phyloP scores from a whole-genome alignment of 2,113 vertebrate genomes.

The Notiomystis cincta region DNA sequence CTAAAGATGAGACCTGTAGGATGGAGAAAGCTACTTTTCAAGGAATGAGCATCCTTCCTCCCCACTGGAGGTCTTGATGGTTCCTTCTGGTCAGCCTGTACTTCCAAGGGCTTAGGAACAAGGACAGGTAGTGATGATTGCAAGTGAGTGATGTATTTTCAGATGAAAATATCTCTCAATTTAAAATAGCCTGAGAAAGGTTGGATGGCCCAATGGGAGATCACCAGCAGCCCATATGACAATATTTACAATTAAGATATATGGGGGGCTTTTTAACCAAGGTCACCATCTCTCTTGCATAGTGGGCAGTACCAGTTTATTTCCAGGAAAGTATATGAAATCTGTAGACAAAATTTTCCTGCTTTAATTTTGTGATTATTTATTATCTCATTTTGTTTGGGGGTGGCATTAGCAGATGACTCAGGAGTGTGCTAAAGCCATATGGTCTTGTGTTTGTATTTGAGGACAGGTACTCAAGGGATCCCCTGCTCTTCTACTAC shows the following conservation, averaged over 20 bases:
- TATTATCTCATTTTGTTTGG: background rate
- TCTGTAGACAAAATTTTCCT: background rate
- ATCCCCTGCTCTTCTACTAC: background rate
- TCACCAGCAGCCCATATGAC: background rate
- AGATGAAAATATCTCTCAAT: background rate
- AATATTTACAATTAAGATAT: background rate
- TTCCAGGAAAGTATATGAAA: background rate
- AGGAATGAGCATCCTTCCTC: background rate
- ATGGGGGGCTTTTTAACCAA: background rate
- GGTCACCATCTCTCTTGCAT: background rate
- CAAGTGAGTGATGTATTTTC: background rate
- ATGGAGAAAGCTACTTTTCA: background rate
- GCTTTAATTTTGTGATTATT: background rate
- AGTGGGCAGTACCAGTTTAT: background rate
- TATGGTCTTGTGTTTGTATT: background rate
- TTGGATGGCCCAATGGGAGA: background rate
- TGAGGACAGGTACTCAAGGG: background rate
- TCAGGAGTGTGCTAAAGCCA: background rate
- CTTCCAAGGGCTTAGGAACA: background rate
- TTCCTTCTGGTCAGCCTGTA: background rate
- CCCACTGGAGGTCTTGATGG: background rate
- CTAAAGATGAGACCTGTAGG: background rate
- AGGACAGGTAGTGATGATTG: background rate
- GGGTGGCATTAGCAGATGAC: background rate
- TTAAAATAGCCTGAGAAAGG: background rate